Evolutionary conservation across 2,113 vertebrate species (phyloP).

Genomic region (Cheilinus undulatus): DNA sequence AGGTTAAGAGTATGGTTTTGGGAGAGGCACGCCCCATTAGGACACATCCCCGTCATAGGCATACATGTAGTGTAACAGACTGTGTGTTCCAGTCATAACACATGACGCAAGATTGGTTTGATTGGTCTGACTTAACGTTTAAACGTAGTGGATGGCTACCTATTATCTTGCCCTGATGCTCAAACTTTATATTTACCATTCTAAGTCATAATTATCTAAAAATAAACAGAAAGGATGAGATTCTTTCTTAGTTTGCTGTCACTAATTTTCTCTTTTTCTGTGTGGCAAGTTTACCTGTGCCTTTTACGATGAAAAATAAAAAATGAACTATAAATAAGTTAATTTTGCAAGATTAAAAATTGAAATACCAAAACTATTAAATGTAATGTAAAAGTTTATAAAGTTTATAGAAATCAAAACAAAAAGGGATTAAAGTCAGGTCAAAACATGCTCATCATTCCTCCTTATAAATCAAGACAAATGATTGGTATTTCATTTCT

Average conservation of each 20-base stretch:
- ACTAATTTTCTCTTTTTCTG: neutral
- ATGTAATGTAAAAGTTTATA: too few species aligned
- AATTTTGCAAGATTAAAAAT: too few species aligned
- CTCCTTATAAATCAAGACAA: too few species aligned
- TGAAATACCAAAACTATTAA: too few species aligned
- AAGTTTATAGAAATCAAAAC: too few species aligned
- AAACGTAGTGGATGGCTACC: constrained; percentile 23
- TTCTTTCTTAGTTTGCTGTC: neutral
- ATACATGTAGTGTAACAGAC: constrained; percentile 34
- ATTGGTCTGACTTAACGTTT: constrained; percentile 42
- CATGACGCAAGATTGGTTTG: constrained; percentile 72
- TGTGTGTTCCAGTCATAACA: constrained; percentile 67
- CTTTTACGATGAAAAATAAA: too few species aligned
- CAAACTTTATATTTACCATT: neutral
- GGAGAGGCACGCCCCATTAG: constrained; percentile 64
- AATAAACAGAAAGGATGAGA: neutral
- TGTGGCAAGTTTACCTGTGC: too few species aligned
- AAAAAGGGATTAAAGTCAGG: too few species aligned
- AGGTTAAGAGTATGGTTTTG: constrained; percentile 50
- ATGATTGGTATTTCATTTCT: too few species aligned
- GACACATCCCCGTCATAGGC: constrained; percentile 46
- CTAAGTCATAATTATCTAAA: neutral
- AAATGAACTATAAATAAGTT: too few species aligned
- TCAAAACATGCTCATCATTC: too few species aligned
- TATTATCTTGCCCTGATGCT: neutral